These are phyloP conservation scores for Lordiphosa fenestrarum DNA, from an alignment of 2,888 invertebrate genomes.

Conservation along the genomic window DNA sequence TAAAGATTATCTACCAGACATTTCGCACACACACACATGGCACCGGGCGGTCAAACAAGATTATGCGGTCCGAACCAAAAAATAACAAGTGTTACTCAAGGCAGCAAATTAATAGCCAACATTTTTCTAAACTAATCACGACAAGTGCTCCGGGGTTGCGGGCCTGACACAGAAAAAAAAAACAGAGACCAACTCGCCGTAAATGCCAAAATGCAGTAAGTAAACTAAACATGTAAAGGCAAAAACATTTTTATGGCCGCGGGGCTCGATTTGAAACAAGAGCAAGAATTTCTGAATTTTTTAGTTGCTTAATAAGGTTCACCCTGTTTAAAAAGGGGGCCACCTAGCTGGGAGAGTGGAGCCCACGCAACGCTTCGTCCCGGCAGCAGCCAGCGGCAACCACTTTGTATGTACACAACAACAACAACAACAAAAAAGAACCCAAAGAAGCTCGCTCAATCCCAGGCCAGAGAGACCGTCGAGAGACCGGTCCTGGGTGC, in stretches of 20 bases:
- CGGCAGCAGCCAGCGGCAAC: constrained; percentile 27
- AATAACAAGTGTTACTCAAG: constrained; percentile 56
- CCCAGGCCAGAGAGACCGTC: constrained; percentile 11
- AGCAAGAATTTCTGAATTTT: constrained; percentile 5
- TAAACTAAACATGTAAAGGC: constrained; percentile 25
- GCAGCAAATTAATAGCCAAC: constrained; percentile 48
- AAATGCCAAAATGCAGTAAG: constrained; percentile 8
- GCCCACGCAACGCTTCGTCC: constrained; percentile 26
- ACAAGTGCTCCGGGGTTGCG: constrained; percentile 43
- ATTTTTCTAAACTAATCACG: constrained; percentile 52
- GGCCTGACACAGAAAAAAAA: constrained; percentile 30
- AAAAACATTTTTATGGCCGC: constrained; percentile 19
- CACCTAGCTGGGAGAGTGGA: constrained; percentile 5
- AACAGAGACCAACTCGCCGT: constrained; percentile 6
- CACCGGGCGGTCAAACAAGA: constrained; percentile 43
- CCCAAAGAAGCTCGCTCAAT: constrained; percentile 4
- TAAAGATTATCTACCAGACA: constrained; percentile 36
- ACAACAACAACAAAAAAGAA: constrained; percentile 17
- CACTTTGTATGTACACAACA: constrained; percentile 38
- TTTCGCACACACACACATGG: constrained; percentile 30
- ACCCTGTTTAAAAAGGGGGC: constrained; percentile 26
- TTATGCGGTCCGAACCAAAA: constrained; percentile 36
- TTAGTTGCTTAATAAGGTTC: constrained; percentile 9
- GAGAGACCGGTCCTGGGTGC: constrained; percentile 40
- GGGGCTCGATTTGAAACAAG: not conserved